Base-by-base conservation (phyloP, 2,888 invertebrate genomes). In the Mythimna vitellina region DNA sequence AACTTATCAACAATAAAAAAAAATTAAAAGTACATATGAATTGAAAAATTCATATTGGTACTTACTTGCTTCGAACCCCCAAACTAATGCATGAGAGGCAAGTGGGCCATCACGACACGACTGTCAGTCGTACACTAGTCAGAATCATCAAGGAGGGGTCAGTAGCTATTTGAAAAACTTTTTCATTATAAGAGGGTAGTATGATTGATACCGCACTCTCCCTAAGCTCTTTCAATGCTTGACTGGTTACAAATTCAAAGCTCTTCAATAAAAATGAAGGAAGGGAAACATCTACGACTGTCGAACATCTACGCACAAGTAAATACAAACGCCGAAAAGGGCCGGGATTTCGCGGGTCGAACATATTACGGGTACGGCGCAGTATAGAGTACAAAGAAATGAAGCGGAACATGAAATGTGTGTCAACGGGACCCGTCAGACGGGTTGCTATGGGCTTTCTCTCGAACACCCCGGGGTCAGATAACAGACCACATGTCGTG, bases 361-460 rank as follows among this genome's bases (percentile, higher is more conserved):
- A 64, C 49, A 49, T 60, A 69, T 76, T 68, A 76, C 81, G 63
- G 38, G 35, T 32, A 53, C 53, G 72, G 32, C 65, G 78, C 63
- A 72, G 72, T 84, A 46, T 46, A 77, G 77, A 77, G 73, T 73
- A 85, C 85, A 82, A 82, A 84, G 81, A 84, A 82, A 81, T 84
- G 83, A 80, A 81, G 78, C 83, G 84, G 81, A 82, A 85, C 86
- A 78, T 87, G 87, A 85, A 88, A 91, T 91, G 90, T 93, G 84
- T 92, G 93, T 89, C 91, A 90, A 83, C 86, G 86, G 86, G 86
- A 93, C 94, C 89, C 90, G 95, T 93, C 85, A 61, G 91, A 94
- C 95, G 91, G 91, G 95, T 94, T 89, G 76, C 83, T 84, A 82
- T 75, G 86, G 88, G 88, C 92, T 92, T 92, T 92, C 93, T 90